Percentiles rank a stretch among this genome's conserved stretches.
phyloP scores from a whole-genome alignment of 1,140 invertebrate species.

The Conus ventricosus region DNA sequence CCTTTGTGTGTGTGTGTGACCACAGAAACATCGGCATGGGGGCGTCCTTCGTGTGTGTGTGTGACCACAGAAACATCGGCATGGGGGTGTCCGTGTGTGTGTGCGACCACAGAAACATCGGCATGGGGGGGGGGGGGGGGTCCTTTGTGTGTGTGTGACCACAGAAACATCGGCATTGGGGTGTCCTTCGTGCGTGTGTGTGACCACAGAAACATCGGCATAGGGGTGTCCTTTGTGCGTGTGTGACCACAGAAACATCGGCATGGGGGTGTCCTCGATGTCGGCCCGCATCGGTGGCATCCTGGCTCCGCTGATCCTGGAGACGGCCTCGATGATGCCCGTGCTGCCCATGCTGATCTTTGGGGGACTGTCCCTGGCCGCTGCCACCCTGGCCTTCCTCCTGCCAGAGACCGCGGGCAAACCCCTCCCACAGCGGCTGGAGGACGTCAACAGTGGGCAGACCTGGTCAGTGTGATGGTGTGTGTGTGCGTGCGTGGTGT shows the following conservation, averaged over 20 bases:
- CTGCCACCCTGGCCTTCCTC: conserved; percentile 53
- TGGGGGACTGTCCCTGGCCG: conserved; percentile 46
- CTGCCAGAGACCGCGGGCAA: conserved; percentile 57
- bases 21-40: conserved; percentile 60
- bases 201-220: conserved; percentile 54
- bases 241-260: conserved; percentile 50
- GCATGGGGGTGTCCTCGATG: conserved; percentile 59
- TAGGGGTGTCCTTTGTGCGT: conserved; percentile 51
- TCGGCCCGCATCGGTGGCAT: conserved; percentile 59
- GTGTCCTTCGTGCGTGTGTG: conserved; percentile 41
- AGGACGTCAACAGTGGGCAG: conserved; percentile 42
- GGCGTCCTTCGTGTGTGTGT: conserved; percentile 39
- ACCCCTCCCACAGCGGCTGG: conserved; percentile 55
- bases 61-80: conserved; percentile 52
- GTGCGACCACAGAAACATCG: conserved; percentile 52
- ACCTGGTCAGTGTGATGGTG: background rate
- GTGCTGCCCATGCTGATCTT: conserved; percentile 57
- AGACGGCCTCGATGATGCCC: conserved; percentile 38
- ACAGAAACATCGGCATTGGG: conserved; percentile 60
- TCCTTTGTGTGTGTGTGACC: no score
- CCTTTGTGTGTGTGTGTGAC: conserved; percentile 22
- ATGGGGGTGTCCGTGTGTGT: conserved; percentile 49
- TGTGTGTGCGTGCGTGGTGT: background rate
- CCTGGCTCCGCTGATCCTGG: conserved; percentile 51
- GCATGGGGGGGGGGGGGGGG: no score